Conservation (phyloP, 2,888 invertebrate species). For the Eristalis intricaria region DNA sequence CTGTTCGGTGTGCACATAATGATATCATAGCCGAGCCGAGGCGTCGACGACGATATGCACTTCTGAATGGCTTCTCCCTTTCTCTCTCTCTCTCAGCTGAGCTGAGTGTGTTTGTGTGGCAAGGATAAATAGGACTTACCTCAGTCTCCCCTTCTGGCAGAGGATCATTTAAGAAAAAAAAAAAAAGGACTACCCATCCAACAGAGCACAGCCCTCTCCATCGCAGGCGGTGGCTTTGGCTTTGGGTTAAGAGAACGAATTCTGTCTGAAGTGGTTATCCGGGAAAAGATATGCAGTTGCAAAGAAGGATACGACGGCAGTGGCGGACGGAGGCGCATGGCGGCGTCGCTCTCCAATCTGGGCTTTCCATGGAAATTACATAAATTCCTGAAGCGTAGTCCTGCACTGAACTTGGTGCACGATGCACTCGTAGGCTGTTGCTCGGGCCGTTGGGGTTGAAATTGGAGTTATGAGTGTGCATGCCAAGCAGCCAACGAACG, state of each 20-base stretch:
- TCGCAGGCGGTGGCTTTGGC: conserved; percentile 24
- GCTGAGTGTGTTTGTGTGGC: conserved; percentile 10
- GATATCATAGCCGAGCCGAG: conserved; percentile 54
- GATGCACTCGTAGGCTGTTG: not conserved
- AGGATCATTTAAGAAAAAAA: conserved; percentile 52
- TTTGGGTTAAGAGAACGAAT: conserved; percentile 62
- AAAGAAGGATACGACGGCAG: conserved; percentile 13
- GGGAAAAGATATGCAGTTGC: conserved; percentile 53
- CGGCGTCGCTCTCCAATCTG: conserved; percentile 23
- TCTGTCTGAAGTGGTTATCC: conserved; percentile 60
- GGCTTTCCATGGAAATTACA: conserved; percentile 65
- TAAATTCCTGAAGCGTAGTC: conserved; percentile 41
- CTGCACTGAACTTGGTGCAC: not conserved
- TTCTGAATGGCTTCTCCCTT: not conserved
- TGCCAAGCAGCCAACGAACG: not conserved
- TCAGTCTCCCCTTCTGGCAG: conserved; percentile 28
- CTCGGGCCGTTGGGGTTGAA: not conserved
- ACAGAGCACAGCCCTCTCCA: not conserved
- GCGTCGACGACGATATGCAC: conserved; percentile 45
- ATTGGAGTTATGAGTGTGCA: conserved; percentile 1
- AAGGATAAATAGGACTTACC: conserved; percentile 44
- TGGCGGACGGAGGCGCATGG: not conserved
- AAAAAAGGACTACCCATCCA: conserved; percentile 21
- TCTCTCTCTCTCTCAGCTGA: not conserved
- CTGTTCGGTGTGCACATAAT: conserved; percentile 43